Evolutionary conservation across 1,140 invertebrate genomes (phyloP), one percentile per base, ranked within the genome.

Genomic region (Trichonephila clavata): DNA sequence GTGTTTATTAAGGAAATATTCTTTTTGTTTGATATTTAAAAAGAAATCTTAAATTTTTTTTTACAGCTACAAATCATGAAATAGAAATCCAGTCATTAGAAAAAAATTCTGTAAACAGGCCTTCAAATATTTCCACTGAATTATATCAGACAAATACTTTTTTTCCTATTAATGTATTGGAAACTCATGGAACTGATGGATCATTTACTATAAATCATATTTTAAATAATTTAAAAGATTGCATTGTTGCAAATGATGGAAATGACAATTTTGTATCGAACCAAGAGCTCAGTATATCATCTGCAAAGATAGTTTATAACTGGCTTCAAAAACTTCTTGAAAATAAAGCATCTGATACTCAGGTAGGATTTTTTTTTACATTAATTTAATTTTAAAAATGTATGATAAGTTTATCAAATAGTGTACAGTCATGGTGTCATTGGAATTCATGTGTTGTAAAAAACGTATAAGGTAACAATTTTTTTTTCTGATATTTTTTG

Each of bases 231-330:
- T 27, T 93, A 20, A 86, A 93, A 80, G 92, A 93, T 27, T 86
- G 32, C 24, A 93, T 93, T 43, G 16, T 87, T 59, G 60, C 59
- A 80, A 87, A 60, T 87, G 86, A 87, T 80, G 43, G 65, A 27
- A 93, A 93, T 77, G 83, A 93, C n/a, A 87, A 93, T 77, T 77
- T 87, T 87, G 2, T 71, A n/a, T 39, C 39, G n/a, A 87, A 86
- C 43, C 39, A 59, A 68, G 90, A 93, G 27, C 21, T 93, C 5
- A 87, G 80, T 50, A 13, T 80, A 16, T 60, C 83, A 61, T 59
- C 84, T 18, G 92, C 92, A n/a, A 93, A 86, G 77, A 57, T 87
- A 61, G 65, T 93, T 16, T 80, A 61, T 16, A n/a, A 63, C 20
- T 93, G 92, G 92, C 84, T 93, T 71, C 63, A 88, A 43, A 80